phyloP scores from a whole-genome alignment of 2,797 vertebrate genomes.

The Capromys pilorides region DNA sequence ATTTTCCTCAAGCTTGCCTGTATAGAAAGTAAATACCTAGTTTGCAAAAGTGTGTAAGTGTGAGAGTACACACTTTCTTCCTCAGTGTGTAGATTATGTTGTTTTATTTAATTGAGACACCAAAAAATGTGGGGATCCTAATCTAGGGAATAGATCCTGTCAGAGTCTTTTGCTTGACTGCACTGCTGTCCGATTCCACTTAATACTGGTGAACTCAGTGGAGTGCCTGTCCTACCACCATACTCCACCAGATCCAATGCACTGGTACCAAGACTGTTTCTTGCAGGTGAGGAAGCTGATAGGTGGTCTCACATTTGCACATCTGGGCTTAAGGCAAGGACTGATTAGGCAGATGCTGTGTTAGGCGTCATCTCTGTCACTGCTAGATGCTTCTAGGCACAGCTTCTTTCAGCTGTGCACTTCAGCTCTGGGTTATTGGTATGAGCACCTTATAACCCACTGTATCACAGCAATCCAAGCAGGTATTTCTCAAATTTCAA shows the following conservation, averaged over 20 bases:
- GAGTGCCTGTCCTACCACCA: no score
- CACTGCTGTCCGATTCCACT: background rate
- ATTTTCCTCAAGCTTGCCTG: background rate
- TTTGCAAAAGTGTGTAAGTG: background rate
- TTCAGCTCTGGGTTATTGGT: conserved; percentile 32
- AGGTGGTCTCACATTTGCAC: background rate
- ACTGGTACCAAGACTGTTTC: background rate
- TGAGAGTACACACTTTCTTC: background rate
- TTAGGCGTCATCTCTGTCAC: background rate
- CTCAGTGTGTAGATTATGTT: background rate
- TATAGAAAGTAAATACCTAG: background rate
- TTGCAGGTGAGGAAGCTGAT: background rate
- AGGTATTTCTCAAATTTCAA: conserved; percentile 34
- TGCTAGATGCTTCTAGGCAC: background rate
- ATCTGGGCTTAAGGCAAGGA: conserved; percentile 57
- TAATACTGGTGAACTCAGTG: background rate
- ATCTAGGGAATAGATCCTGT: background rate
- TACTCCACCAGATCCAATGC: background rate
- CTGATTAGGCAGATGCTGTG: background rate
- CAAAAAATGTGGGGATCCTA: background rate
- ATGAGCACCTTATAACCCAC: background rate
- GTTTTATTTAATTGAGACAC: conserved; percentile 16
- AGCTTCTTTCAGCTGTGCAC: background rate
- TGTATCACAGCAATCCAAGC: background rate
- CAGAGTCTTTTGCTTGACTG: background rate